Conservation (phyloP, 1,140 invertebrate species). For the Halotydeus destructor region DNA sequence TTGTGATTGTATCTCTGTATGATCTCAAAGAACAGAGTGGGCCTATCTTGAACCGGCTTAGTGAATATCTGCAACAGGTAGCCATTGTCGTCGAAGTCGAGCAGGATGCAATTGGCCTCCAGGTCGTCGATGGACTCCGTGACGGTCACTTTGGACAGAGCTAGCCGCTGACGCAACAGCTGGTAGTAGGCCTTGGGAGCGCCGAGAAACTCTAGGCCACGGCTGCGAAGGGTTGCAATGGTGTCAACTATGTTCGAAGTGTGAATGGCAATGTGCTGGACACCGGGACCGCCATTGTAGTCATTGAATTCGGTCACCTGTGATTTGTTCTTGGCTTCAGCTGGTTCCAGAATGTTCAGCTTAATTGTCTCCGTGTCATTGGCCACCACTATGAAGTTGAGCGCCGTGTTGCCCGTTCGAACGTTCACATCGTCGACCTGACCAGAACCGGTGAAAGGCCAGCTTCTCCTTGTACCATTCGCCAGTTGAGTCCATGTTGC, state of each 20-base stretch:
- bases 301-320: constrained; percentile 97
- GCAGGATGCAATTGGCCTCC: constrained; percentile 71
- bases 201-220: constrained; percentile 72
- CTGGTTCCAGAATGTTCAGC: constrained; percentile 95
- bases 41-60: constrained; percentile 90
- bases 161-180: constrained; percentile 51
- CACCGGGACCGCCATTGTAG: constrained; percentile 91
- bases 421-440: constrained; percentile 88
- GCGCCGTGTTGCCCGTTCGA: constrained; percentile 81
- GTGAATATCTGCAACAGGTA: constrained; percentile 97
- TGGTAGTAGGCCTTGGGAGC: constrained; percentile 81
- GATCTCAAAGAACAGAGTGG: constrained; percentile 88
- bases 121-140: constrained; percentile 56
- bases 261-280: constrained; percentile 93
- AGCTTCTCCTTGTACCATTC: constrained; percentile 73
- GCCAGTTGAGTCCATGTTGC: constrained; percentile 61
- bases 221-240: constrained; percentile 13
- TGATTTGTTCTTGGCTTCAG: constrained; percentile 73
- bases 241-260: constrained; percentile 51
- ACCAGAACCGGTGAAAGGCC: constrained; percentile 96
- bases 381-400: constrained; percentile 86
- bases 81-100: constrained; percentile 93
- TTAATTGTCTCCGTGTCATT: constrained; percentile 97
- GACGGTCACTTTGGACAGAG: constrained; percentile 53
- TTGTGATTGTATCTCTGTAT: constrained; percentile 90